Evolutionary conservation across 2,888 invertebrate genomes (phyloP).

Genomic region (Dasypogon diadema): DNA sequence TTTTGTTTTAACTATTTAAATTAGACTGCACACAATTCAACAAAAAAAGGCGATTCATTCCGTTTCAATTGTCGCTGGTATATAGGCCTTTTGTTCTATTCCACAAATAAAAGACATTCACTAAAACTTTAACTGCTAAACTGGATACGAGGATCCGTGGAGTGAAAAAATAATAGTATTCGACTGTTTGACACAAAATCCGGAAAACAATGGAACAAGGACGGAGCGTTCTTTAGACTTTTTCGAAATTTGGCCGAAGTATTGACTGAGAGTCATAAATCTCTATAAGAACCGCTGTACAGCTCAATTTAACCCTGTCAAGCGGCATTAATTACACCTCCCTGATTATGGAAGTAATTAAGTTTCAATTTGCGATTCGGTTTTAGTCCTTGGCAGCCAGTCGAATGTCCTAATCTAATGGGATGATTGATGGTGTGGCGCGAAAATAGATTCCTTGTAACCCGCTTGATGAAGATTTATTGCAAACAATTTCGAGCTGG

Average conservation of each 20-base stretch:
- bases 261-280: too few species aligned
- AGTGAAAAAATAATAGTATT: too few species aligned
- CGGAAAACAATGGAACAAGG: too few species aligned
- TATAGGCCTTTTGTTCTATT: too few species aligned
- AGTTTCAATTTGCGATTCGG: conserved; percentile 8
- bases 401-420: neutral
- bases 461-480: neutral
- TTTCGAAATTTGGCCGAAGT: too few species aligned
- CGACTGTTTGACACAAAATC: too few species aligned
- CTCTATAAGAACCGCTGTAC: too few species aligned
- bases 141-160: too few species aligned
- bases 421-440: conserved; percentile 2
- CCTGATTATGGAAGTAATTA: conserved; percentile 9
- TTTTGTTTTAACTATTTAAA: neutral
- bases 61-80: too few species aligned
- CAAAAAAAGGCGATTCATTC: neutral
- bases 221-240: too few species aligned
- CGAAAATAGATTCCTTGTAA: neutral
- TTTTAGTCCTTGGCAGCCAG: neutral
- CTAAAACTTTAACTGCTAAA: too few species aligned
- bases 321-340: neutral
- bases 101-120: too few species aligned
- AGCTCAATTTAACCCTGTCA: neutral
- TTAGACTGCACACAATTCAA: neutral
- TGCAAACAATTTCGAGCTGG: neutral